Base-by-base conservation (phyloP, 2,888 invertebrate genomes). In the Agrilus biguttatus region DNA sequence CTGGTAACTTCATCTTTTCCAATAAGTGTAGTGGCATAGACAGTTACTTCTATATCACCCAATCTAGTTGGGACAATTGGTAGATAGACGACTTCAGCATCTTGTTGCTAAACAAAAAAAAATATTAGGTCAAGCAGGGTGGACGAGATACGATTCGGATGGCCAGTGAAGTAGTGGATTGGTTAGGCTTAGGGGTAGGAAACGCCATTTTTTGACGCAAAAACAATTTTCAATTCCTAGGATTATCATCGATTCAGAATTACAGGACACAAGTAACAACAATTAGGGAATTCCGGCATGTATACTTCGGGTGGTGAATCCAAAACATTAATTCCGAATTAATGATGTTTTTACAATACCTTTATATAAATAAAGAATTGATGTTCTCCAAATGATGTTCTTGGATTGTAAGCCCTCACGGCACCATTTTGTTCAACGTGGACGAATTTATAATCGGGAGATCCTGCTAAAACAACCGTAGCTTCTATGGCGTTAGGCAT, bases 331-430 rank as follows among this genome's bases (percentile, higher is more conserved):
- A n/a, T n/a, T n/a, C n/a, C n/a, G n/a, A n/a, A n/a, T n/a, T n/a
- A n/a, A n/a, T n/a, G n/a, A n/a, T n/a, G n/a, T n/a, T n/a, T n/a
- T n/a, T n/a, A n/a, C n/a, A n/a, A 41, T 40, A 61, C 60, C 53
- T 60, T 60, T 42, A 91, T 78, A 70, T 83, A 92, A 54, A 93
- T 78, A 64, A 95, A 87, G 69, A 93, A 92, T 65, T 96, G 93
- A 68, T 93, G 91, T 65, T 95, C 92, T 45, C 93, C 93, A 62
- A 77, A 83, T 2, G 90, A 86, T 3, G 91, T 91, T 48, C 87
- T 75, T 0, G 95, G 93, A 65, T 82, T 85, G 67, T 93, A 95
- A 0, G 92, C 87, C 1, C 81, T 75, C 40, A 86, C 86, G 43
- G 86, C 80, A 41, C 91, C 91, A 55, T 86, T 78, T 55, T 85